A percentile compares a stretch with the other conserved stretches of the same genome.
Evolutionary conservation across 2,888 invertebrate species (phyloP).

Genomic region (Endotricha flammealis): DNA sequence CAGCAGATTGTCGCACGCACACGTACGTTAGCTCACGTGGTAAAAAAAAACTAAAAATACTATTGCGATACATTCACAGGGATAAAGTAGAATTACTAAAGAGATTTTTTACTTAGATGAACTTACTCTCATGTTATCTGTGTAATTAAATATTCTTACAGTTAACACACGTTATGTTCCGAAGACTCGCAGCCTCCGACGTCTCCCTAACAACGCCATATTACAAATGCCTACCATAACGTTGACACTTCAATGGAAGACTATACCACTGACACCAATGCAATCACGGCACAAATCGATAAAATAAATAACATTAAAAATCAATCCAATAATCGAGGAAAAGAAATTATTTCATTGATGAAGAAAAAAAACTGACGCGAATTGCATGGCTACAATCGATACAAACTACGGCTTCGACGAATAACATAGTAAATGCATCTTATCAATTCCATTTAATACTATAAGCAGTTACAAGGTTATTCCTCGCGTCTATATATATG

Average conservation of each 20-base stretch:
- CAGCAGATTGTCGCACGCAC: no score
- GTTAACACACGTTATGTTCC: no score
- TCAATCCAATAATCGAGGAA: constrained; percentile 1
- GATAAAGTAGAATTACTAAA: no score
- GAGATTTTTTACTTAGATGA: no score
- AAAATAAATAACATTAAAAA: constrained; percentile 2
- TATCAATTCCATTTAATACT: constrained; percentile 12
- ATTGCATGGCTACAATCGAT: constrained; percentile 5
- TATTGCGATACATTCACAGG: no score
- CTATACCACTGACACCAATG: constrained; percentile 27
- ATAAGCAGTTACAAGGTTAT: constrained; percentile 17
- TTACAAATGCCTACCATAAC: constrained; percentile 9
- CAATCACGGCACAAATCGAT: constrained; percentile 7
- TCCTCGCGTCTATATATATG: constrained; percentile 7
- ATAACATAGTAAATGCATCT: constrained; percentile 19
- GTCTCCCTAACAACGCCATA: not conserved
- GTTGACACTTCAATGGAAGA: constrained; percentile 59
- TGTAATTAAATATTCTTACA: no score
- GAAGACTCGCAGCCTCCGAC: not conserved
- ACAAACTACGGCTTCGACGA: constrained; percentile 13
- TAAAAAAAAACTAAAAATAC: no score
- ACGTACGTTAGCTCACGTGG: no score
- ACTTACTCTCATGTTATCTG: no score
- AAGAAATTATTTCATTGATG: constrained; percentile 1
- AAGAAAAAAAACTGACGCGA: constrained; percentile 1